phyloP scores from a whole-genome alignment of 2,888 invertebrate genomes.

The Idaea aversata region DNA sequence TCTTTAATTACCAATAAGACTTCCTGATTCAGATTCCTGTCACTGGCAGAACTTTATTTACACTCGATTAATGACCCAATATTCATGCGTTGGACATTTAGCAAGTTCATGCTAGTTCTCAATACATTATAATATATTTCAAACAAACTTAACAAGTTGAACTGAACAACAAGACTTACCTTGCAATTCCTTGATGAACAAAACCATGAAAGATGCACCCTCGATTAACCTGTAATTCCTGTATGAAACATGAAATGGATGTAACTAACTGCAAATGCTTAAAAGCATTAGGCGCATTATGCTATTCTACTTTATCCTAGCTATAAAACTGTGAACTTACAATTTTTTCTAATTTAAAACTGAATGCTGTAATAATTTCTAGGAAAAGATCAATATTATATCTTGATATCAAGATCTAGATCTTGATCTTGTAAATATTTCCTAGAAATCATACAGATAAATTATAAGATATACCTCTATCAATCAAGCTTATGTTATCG shows the following conservation, averaged over 20 bases:
- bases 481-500: constrained; percentile 17
- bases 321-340: constrained; percentile 1
- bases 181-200: background rate
- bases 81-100: background rate
- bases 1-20: too few relatives aligned
- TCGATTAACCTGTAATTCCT: background rate
- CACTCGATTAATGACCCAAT: too few relatives aligned
- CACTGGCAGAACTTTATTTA: too few relatives aligned
- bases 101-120: background rate
- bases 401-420: background rate
- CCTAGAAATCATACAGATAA: background rate
- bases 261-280: background rate
- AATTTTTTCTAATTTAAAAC: background rate
- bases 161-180: background rate
- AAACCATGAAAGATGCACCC: background rate
- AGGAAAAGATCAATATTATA: background rate
- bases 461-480: constrained; percentile 14
- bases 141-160: background rate
- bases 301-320: background rate
- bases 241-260: background rate
- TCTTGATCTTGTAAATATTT: background rate
- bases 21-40: too few relatives aligned
- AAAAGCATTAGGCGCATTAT: background rate
- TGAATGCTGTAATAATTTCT: background rate
- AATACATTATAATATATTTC: background rate